phyloP scores from a whole-genome alignment of 2,113 vertebrate genomes.

The Falco punctatus region DNA sequence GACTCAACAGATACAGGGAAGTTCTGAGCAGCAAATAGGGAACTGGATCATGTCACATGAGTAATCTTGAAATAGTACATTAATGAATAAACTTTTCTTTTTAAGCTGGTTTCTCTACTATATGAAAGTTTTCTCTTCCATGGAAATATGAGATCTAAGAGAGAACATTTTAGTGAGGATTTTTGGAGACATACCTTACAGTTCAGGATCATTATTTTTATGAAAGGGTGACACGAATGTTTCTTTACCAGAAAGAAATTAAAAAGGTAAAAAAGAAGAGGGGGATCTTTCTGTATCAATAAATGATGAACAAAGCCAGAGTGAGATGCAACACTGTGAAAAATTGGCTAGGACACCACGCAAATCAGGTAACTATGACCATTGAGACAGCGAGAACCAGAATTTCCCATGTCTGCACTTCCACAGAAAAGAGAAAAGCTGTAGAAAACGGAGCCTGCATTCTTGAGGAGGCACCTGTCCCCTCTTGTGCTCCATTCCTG shows the following conservation, averaged over 20 bases:
- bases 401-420: neutral
- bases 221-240: neutral
- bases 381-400: neutral
- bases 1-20: slow-evolving; percentile 21
- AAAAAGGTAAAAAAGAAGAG: neutral
- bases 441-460: neutral
- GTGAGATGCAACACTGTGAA: neutral
- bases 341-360: neutral
- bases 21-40: slow-evolving; percentile 57
- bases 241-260: neutral
- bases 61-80: slow-evolving; percentile 45
- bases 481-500: neutral
- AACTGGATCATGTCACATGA: slow-evolving; percentile 53
- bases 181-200: neutral
- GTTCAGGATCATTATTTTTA: neutral
- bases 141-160: neutral
- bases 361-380: neutral
- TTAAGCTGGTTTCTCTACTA: neutral
- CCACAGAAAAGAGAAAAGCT: neutral
- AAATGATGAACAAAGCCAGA: neutral
- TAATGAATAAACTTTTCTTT: slow-evolving; percentile 5
- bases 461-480: neutral
- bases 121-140: neutral
- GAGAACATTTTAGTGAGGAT: neutral
- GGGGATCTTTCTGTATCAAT: neutral